phyloP scores from a whole-genome alignment of 2,113 vertebrate genomes.

The Corythornis madagascariensis region DNA sequence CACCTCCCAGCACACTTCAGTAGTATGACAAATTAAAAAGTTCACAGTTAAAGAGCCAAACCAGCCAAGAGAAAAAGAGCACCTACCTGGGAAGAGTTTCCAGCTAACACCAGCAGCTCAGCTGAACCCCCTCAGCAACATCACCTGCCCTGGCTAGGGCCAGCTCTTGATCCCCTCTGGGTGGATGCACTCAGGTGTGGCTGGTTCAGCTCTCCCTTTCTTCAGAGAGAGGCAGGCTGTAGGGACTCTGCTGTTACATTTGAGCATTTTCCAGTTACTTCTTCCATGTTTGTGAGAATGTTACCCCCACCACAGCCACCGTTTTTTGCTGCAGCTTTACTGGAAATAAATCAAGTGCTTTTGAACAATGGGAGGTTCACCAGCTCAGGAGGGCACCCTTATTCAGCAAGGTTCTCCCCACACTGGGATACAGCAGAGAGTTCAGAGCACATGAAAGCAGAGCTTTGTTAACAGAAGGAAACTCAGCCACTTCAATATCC shows the following conservation, averaged over 20 bases:
- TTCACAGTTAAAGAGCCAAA: not conserved
- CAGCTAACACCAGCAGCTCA: not conserved
- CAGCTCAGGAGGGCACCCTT: fast-evolving
- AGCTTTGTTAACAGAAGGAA: not conserved
- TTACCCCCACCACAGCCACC: not conserved
- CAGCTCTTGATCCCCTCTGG: not conserved
- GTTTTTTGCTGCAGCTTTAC: not conserved
- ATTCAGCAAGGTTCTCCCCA: not conserved
- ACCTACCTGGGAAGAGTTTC: not conserved
- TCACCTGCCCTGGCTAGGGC: fast-evolving
- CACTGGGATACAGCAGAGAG: not conserved
- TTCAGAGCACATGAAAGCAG: not conserved
- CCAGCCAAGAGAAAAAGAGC: not conserved
- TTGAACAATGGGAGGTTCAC: not conserved
- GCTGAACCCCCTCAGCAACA: not conserved
- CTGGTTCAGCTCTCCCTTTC: not conserved
- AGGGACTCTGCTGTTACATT: fast-evolving
- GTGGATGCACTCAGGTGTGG: not conserved
- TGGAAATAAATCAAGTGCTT: not conserved
- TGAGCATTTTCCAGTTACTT: not conserved
- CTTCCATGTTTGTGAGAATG: not conserved
- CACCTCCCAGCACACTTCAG: not conserved
- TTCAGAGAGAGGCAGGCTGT: not conserved
- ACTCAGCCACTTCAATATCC: not conserved
- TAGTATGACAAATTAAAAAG: not conserved